Evolutionary conservation across 2,797 vertebrate genomes (phyloP).

Genomic region (Morus bassanus): DNA sequence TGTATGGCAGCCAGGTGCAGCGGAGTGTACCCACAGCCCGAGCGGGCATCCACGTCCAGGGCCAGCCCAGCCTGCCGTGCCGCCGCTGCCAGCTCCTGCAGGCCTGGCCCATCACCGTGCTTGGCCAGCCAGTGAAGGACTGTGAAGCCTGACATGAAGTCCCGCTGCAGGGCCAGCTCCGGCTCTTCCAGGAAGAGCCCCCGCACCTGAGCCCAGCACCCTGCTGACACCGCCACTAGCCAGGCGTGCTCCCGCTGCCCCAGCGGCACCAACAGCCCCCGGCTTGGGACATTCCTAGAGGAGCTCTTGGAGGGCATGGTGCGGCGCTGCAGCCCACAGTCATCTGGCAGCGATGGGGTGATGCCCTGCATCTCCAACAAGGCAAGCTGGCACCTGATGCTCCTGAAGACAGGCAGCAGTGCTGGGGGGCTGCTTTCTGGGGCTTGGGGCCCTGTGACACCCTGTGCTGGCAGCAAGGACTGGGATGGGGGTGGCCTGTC

Average conservation of each 20-base stretch:
- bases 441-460: rapidly evolving
- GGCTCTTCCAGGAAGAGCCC: slow-evolving; percentile 85
- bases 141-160: slow-evolving; percentile 92
- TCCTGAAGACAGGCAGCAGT: slow-evolving; percentile 43
- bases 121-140: slow-evolving; percentile 95
- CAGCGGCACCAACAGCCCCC: slow-evolving; percentile 77
- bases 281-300: neutral
- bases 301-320: neutral
- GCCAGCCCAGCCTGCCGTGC: slow-evolving; percentile 74
- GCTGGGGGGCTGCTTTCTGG: neutral
- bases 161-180: slow-evolving; percentile 80
- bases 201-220: slow-evolving; percentile 82
- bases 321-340: neutral
- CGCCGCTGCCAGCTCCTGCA: slow-evolving; percentile 84
- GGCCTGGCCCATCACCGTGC: slow-evolving; percentile 84
- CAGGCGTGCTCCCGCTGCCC: slow-evolving; percentile 86
- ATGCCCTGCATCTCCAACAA: slow-evolving; percentile 51
- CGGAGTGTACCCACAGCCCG: slow-evolving; percentile 87
- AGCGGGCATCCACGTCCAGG: slow-evolving; percentile 81
- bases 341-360: rapidly evolving
- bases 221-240: slow-evolving; percentile 86
- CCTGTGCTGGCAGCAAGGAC: neutral
- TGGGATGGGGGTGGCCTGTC: neutral
- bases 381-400: slow-evolving; percentile 74
- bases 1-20: slow-evolving; percentile 92